phyloP scores from a whole-genome alignment of 2,113 vertebrate species.

The Callionymus lyra region DNA sequence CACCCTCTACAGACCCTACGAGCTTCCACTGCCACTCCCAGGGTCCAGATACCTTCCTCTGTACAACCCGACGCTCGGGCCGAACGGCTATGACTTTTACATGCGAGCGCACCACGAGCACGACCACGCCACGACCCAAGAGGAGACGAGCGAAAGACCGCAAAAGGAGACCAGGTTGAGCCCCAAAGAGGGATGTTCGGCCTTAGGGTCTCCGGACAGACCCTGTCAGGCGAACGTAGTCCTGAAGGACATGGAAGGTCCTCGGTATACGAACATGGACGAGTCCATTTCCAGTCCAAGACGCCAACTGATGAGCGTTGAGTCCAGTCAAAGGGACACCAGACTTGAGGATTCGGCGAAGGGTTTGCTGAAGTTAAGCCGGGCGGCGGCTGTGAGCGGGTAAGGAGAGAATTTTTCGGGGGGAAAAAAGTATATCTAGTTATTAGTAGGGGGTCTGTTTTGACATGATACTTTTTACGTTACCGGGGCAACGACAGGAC shows the following conservation, averaged over 20 bases:
- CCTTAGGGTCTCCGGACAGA: conserved; percentile 85
- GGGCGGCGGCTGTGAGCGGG: conserved; percentile 22
- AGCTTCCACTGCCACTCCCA: conserved; percentile 42
- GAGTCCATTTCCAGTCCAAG: conserved; percentile 33
- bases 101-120: conserved; percentile 53
- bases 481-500: too few relatives aligned
- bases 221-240: conserved; percentile 78
- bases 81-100: conserved; percentile 61
- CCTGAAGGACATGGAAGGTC: conserved; percentile 64
- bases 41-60: conserved; percentile 45
- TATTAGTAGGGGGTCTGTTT: too few relatives aligned
- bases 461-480: too few relatives aligned
- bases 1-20: conserved; percentile 71
- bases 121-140: conserved; percentile 51
- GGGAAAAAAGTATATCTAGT: too few relatives aligned
- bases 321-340: neutral
- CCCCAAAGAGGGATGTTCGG: conserved; percentile 79
- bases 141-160: conserved; percentile 28
- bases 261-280: conserved; percentile 15
- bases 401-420: conserved; percentile 31
- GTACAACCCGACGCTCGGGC: conserved; percentile 59
- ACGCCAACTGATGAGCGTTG: neutral
- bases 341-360: conserved; percentile 1
- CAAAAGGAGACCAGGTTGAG: conserved; percentile 79
- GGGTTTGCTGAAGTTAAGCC: conserved; percentile 24